phyloP scores from a whole-genome alignment of 2,888 invertebrate species.

The Gymnoscelis rufifasciata region DNA sequence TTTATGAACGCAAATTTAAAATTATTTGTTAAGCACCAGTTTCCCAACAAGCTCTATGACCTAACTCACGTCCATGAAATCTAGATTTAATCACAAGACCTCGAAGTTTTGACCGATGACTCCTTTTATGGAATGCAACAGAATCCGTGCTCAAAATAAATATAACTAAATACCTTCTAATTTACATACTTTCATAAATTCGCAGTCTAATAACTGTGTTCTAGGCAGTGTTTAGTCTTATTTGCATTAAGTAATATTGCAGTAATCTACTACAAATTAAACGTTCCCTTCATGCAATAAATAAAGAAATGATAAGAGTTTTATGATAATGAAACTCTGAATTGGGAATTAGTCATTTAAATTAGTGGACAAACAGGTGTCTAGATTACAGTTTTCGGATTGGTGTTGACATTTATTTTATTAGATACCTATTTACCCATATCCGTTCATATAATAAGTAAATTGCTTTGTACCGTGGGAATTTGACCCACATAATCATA shows the following conservation, averaged over 20 bases:
- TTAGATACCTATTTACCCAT: background rate
- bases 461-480: background rate
- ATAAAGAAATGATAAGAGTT: too few species aligned
- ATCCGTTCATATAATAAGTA: background rate
- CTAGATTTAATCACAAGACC: constrained; percentile 22
- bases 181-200: too few species aligned
- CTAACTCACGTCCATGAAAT: background rate
- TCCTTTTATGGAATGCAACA: background rate
- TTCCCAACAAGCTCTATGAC: background rate
- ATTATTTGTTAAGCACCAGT: background rate
- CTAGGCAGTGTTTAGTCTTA: background rate
- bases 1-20: background rate
- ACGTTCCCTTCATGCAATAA: too few species aligned
- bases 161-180: background rate
- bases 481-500: background rate
- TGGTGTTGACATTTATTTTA: background rate
- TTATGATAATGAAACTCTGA: too few species aligned
- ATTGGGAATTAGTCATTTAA: too few species aligned
- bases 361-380: background rate
- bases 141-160: background rate
- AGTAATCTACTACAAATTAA: too few species aligned
- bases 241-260: too few species aligned
- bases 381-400: background rate
- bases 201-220: background rate
- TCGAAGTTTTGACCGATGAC: constrained; percentile 12